Base-by-base conservation (phyloP, 2,888 invertebrate genomes). In the Luperina testacea region DNA sequence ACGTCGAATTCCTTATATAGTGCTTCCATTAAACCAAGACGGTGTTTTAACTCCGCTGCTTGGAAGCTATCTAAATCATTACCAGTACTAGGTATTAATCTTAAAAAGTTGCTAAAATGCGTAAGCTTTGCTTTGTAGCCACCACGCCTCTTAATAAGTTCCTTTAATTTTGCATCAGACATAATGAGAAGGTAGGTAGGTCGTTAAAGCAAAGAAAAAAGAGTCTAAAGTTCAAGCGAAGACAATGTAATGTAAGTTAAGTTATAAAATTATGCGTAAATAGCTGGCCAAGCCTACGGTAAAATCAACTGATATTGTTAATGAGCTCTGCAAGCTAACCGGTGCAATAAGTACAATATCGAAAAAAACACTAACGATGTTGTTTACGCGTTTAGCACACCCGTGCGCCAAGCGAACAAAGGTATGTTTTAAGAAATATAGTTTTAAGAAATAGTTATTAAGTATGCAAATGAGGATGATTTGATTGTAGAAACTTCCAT, bases 291-390 rank as follows among this genome's bases (percentile, higher is more conserved):
- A 53, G 20, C 53, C 53, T 8, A 53, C 8, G 20, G 7, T 53
- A 53, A 20, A 53, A 53, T 20, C 53, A 53, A 2, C 20, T 20
- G 53, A 53, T 57, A 72, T 72, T 48, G 32, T 5, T 48, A 32
- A 48, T 48, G 15, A 7, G 38, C 38, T 6, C 27, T 27, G 27
- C 8, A n/a, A 9, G 6, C 20, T n/a, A 27, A 59, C 42, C n/a
- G 42, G 38, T 72, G 13, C 59, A 38, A 38, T 38, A 42, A 20
- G 69, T 11, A 42, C 53, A 42, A 59, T 59, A 42, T 32, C 15
- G 1, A 13, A 57, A 71, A 38, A 71, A 38, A n/a, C 42, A 57
- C 57, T 59, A 71, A 71, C 59, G 71, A 71, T 5, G n/a, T 71
- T 59, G 59, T 72, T 71, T 59, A 48, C 61, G 20, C 72, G 11